These are phyloP conservation scores for Platanista minor DNA, from an alignment of 2,113 vertebrate genomes.

Conservation along the genomic window DNA sequence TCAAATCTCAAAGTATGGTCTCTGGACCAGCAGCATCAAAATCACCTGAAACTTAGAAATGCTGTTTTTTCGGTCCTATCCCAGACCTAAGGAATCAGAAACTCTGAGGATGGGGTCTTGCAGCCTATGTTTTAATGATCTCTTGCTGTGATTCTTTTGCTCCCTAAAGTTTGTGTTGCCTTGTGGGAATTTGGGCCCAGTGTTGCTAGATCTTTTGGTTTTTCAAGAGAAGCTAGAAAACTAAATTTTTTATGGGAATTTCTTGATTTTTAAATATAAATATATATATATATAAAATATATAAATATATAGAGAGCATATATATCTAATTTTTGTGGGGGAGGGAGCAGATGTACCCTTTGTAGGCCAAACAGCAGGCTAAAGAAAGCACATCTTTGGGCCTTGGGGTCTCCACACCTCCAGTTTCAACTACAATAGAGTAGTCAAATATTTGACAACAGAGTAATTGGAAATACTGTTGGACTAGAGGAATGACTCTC, in stretches of 20 bases:
- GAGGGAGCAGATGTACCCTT: not conserved
- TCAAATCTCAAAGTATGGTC: not conserved
- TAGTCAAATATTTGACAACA: not conserved
- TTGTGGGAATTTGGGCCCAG: not conserved
- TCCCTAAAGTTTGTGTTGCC: not conserved
- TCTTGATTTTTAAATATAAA: not conserved
- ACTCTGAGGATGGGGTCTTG: not conserved
- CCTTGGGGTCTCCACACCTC: not conserved
- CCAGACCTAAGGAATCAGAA: not conserved
- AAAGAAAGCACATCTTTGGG: not conserved
- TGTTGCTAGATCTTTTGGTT: not conserved
- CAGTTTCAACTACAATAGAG: not conserved
- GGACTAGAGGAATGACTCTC: not conserved
- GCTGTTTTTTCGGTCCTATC: not conserved
- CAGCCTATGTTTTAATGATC: not conserved
- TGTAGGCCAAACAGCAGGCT: not conserved
- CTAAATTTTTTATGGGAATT: not conserved
- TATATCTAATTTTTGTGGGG: not conserved
- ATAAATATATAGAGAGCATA: not conserved
- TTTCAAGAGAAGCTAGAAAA: constrained; percentile 15
- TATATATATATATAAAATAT: no score
- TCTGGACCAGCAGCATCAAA: not conserved
- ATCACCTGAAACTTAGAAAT: not conserved
- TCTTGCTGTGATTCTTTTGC: not conserved
- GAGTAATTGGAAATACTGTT: not conserved